Conservation (phyloP, 2,888 invertebrate species). For the Drosophila koepferae region DNA sequence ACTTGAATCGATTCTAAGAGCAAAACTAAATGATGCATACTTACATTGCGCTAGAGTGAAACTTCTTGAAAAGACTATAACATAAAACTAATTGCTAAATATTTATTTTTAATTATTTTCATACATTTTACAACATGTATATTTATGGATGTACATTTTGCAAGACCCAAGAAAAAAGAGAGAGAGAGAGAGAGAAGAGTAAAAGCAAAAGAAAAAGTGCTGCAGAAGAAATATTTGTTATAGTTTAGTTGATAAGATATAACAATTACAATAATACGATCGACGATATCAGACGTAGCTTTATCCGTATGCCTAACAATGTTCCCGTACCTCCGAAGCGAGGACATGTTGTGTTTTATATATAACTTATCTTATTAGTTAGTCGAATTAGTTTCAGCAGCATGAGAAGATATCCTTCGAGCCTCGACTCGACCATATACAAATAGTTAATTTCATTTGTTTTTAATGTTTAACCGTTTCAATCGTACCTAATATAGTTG, state of each 20-base stretch:
- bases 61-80: slow-evolving; percentile 78
- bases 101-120: slow-evolving; percentile 79
- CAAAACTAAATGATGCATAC: slow-evolving; percentile 48
- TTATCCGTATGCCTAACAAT: slow-evolving; percentile 59
- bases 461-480: slow-evolving; percentile 49
- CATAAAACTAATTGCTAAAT: slow-evolving; percentile 77
- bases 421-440: slow-evolving; percentile 41
- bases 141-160: slow-evolving; percentile 51
- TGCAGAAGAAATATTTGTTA: slow-evolving; percentile 56
- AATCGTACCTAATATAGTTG: slow-evolving; percentile 59
- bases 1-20: slow-evolving; percentile 39
- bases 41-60: slow-evolving; percentile 67
- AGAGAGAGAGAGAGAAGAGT: slow-evolving; percentile 30
- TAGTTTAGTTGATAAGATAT: slow-evolving; percentile 72
- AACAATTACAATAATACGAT: slow-evolving; percentile 44
- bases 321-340: slow-evolving; percentile 27
- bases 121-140: slow-evolving; percentile 67
- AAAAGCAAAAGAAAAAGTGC: not conserved
- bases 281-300: slow-evolving; percentile 77
- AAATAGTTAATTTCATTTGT: slow-evolving; percentile 56
- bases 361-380: slow-evolving; percentile 58
- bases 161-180: slow-evolving; percentile 5
- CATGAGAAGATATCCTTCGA: slow-evolving; percentile 52
- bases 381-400: slow-evolving; percentile 74
- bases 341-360: slow-evolving; percentile 45